Conservation (phyloP, 2,113 vertebrate genomes). For the Myotis brandtii region DNA sequence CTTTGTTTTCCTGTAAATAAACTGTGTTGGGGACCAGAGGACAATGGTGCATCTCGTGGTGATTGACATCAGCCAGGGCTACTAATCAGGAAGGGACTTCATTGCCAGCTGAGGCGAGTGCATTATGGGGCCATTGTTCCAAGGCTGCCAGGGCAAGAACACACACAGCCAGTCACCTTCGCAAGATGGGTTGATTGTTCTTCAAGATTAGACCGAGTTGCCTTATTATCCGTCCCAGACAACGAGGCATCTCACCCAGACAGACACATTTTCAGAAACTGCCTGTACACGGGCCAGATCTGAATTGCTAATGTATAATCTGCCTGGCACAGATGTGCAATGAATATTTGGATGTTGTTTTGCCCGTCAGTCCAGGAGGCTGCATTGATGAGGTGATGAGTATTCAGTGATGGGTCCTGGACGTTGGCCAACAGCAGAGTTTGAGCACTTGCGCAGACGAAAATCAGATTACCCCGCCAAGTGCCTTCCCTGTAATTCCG, state of each 20-base stretch:
- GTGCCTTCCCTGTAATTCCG: slow-evolving; percentile 79
- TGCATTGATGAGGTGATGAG: slow-evolving; percentile 94
- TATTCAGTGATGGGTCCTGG: slow-evolving; percentile 91
- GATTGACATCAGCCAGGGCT: slow-evolving; percentile 95
- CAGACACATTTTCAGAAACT: slow-evolving; percentile 85
- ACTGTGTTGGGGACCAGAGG: slow-evolving; percentile 88
- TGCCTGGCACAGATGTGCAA: slow-evolving; percentile 91
- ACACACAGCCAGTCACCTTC: slow-evolving; percentile 90
- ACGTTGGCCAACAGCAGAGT: slow-evolving; percentile 91
- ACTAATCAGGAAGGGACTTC: slow-evolving; percentile 95
- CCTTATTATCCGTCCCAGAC: slow-evolving; percentile 88
- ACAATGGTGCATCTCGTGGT: slow-evolving; percentile 87
- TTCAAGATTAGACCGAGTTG: slow-evolving; percentile 90
- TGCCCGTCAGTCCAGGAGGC: slow-evolving; percentile 89
- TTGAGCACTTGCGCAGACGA: slow-evolving; percentile 86
- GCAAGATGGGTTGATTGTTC: slow-evolving; percentile 90
- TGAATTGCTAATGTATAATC: slow-evolving; percentile 92
- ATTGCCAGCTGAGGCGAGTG: slow-evolving; percentile 93
- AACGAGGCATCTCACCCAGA: slow-evolving; percentile 88
- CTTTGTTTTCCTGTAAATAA: slow-evolving; percentile 95
- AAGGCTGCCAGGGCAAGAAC: slow-evolving; percentile 86
- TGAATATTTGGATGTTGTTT: slow-evolving; percentile 90
- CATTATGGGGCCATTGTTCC: slow-evolving; percentile 89
- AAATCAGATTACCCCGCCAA: slow-evolving; percentile 86
- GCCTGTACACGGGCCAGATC: slow-evolving; percentile 85